Conservation (phyloP, 2,888 invertebrate genomes). For the Tanypteryx hageni region DNA sequence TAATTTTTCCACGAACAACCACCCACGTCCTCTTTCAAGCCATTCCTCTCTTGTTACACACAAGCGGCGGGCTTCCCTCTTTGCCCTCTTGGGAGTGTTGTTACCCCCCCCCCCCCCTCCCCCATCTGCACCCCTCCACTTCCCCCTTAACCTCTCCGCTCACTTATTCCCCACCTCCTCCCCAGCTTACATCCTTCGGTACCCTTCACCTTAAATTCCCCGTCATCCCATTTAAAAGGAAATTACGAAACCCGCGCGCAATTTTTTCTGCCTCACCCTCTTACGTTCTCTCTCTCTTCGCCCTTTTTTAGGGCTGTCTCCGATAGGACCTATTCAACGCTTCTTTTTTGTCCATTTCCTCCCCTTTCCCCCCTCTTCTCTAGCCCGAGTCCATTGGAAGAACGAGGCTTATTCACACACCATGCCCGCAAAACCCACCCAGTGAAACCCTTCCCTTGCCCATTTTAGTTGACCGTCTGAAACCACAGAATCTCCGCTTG, state of each 20-base stretch:
- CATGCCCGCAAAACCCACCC: background rate
- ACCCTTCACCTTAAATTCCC: background rate
- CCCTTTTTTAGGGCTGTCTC: background rate
- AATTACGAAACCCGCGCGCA: background rate
- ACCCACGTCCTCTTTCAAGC: background rate
- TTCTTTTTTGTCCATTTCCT: background rate
- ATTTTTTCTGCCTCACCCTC: background rate
- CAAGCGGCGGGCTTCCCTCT: background rate
- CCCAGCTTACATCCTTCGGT: background rate
- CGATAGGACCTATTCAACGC: background rate
- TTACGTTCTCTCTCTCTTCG: background rate
- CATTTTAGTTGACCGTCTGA: background rate
- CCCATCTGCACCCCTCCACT: too few species aligned
- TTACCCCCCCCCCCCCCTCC: too few species aligned
- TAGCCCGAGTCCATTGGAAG: background rate
- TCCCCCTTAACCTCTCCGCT: too few species aligned
- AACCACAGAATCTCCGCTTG: background rate
- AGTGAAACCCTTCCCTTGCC: background rate
- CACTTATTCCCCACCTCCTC: background rate
- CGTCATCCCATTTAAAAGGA: constrained; percentile 18
- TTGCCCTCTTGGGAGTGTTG: background rate
- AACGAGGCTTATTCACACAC: background rate
- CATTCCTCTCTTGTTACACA: background rate
- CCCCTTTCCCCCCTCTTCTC: background rate
- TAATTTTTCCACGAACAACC: constrained; percentile 16